These are phyloP conservation scores for Phaethon lepturus DNA, from an alignment of 2,113 vertebrate species.

Conservation along the genomic window DNA sequence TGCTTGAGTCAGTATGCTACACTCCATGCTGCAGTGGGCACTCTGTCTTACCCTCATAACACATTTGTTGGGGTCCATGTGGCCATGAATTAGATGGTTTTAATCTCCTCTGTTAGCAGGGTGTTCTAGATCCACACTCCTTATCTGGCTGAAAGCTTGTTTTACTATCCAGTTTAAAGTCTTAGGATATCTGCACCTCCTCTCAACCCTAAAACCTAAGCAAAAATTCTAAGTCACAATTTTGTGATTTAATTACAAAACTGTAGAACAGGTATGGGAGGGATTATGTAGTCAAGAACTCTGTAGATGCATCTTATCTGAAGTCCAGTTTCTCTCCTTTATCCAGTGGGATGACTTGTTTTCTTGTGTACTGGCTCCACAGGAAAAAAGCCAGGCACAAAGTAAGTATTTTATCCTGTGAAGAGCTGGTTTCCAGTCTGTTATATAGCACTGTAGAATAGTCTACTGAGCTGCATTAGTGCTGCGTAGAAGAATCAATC, in stretches of 20 bases:
- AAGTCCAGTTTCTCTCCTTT: not conserved
- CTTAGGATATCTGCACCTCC: not conserved
- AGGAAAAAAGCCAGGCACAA: not conserved
- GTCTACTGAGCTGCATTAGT: not conserved
- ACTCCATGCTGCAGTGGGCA: not conserved
- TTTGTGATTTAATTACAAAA: not conserved
- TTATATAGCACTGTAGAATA: not conserved
- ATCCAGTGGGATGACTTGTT: not conserved
- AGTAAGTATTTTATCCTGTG: not conserved
- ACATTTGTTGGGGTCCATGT: not conserved
- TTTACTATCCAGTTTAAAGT: not conserved
- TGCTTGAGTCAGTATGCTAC: not conserved
- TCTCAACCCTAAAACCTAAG: not conserved
- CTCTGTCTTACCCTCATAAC: not conserved
- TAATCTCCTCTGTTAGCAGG: not conserved
- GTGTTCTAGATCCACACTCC: not conserved
- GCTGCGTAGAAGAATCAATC: not conserved
- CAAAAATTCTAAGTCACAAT: not conserved
- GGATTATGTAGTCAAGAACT: not conserved
- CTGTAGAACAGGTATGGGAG: not conserved
- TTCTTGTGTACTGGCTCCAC: not conserved
- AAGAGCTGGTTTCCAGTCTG: not conserved
- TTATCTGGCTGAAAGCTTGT: not conserved
- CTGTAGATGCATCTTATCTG: not conserved
- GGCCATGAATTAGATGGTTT: not conserved